Evolutionary conservation across 2,797 vertebrate species (phyloP).

Genomic region (Pteronotus mesoamericanus): DNA sequence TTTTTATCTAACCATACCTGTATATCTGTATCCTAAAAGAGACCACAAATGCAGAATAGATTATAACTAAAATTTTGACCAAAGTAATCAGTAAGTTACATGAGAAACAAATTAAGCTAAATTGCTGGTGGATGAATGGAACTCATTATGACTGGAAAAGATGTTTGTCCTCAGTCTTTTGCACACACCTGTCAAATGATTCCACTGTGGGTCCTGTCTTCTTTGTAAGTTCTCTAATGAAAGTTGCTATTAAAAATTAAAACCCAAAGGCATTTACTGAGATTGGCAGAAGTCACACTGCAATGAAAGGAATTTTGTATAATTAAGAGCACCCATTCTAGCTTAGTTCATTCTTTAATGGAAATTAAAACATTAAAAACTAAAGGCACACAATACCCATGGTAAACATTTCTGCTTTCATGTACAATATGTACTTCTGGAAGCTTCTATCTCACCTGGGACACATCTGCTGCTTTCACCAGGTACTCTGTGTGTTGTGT

Average conservation of each 20-base stretch:
- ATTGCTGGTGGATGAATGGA: neutral
- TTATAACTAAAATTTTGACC: too few relatives aligned
- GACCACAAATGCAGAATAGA: too few relatives aligned
- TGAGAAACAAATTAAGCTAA: neutral
- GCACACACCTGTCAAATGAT: neutral
- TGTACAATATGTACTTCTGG: rapidly evolving
- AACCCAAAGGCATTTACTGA: neutral
- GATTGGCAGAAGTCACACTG: neutral
- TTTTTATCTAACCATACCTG: neutral
- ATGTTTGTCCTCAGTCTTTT: neutral
- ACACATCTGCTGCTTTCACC: slow-evolving; percentile 65
- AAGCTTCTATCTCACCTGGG: slow-evolving; percentile 71
- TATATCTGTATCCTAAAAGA: neutral
- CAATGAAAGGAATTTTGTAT: neutral
- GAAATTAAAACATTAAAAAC: neutral
- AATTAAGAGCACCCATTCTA: neutral
- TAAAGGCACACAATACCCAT: neutral
- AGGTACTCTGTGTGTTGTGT: slow-evolving; percentile 78
- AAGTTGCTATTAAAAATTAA: slow-evolving; percentile 17
- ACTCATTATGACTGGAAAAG: neutral
- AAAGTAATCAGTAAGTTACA: neutral
- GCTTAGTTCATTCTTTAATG: neutral
- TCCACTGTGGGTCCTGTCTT: slow-evolving; percentile 30
- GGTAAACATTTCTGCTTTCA: too few relatives aligned
- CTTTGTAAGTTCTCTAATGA: neutral